Percentiles rank a stretch among this genome's conserved stretches.
These are phyloP conservation scores for Danio aesculapii DNA, from an alignment of 2,797 vertebrate genomes.

Conservation along the genomic window DNA sequence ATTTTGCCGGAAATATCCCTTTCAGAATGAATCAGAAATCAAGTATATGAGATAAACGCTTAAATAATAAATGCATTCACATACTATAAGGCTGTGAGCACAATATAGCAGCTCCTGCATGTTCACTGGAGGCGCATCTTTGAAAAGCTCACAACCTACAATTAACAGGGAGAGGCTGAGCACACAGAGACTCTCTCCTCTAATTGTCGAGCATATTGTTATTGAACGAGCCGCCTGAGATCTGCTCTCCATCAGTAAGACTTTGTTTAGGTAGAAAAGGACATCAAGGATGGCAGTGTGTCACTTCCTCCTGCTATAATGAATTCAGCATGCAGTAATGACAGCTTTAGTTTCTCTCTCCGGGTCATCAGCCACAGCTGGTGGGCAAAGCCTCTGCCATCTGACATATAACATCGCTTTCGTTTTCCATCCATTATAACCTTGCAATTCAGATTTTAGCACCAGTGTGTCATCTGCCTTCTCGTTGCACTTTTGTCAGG, in stretches of 20 bases:
- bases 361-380: constrained; percentile 47
- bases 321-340: constrained; percentile 51
- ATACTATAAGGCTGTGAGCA: background rate
- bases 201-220: constrained; percentile 39
- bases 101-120: constrained; percentile 34
- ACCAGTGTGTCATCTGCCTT: constrained; percentile 9
- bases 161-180: constrained; percentile 41
- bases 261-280: constrained; percentile 47
- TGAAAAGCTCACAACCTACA: constrained; percentile 36
- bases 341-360: constrained; percentile 46
- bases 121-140: constrained; percentile 13
- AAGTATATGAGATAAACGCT: background rate
- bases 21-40: constrained; percentile 1
- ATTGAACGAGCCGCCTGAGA: constrained; percentile 30
- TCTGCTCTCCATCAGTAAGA: constrained; percentile 35
- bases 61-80: background rate
- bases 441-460: constrained; percentile 28
- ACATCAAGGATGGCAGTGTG: constrained; percentile 47
- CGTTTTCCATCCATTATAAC: constrained; percentile 44
- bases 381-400: constrained; percentile 45
- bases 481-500: constrained; percentile 29
- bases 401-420: constrained; percentile 32
- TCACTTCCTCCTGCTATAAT: constrained; percentile 48
- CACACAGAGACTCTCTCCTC: constrained; percentile 30
- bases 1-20: background rate